Evolutionary conservation across 2,797 vertebrate genomes (phyloP), one percentile per base, ranked within the genome.

Genomic region (Rhinoraja longicauda): DNA sequence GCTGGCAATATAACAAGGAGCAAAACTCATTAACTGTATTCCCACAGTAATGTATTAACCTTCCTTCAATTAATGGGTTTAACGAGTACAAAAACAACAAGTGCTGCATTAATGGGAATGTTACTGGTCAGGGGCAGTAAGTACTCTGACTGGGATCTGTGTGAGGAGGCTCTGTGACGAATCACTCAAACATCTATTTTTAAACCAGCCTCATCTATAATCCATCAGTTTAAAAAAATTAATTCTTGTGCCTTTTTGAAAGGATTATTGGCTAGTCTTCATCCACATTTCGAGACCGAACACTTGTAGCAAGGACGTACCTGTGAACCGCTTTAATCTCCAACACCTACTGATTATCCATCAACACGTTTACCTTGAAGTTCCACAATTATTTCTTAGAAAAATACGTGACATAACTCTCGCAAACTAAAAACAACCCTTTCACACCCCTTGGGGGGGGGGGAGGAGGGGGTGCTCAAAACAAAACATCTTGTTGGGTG

Each of bases 351-450:
- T 88, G 84, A 64, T 62, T 36, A 15, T 88, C 12, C 19, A 13
- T 64, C 84, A 67, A 67, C 15, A 64, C 62, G 0, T 1, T 36
- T 36, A 32, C n/a, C 84, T 64, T 64, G 32, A 88, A 32, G 84
- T 62, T n/a, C 59, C 84, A 64, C 82, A 88, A 32, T 88, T 32
- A 7, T 86, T 88, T 88, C 67, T 88, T 88, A 88, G 84, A 88
- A 88, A 88, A 88, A 88, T 88, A 88, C 84, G 59, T 88, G 84
- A 88, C 84, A 67, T 62, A 88, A 88, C 64, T 88, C 84, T 88
- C 59, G n/a, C n/a, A 88, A 88, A 67, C 84, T 64, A 88, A 88
- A 88, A 64, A 32, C 81, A 15, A 36, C 84, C 84, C 82, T 62
- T 64, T 32, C 84, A 15, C n/a, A 29, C 62, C 29, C 59, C n/a